Evolutionary conservation across 2,113 vertebrate genomes (phyloP).

Genomic region (Myotis yumanensis): DNA sequence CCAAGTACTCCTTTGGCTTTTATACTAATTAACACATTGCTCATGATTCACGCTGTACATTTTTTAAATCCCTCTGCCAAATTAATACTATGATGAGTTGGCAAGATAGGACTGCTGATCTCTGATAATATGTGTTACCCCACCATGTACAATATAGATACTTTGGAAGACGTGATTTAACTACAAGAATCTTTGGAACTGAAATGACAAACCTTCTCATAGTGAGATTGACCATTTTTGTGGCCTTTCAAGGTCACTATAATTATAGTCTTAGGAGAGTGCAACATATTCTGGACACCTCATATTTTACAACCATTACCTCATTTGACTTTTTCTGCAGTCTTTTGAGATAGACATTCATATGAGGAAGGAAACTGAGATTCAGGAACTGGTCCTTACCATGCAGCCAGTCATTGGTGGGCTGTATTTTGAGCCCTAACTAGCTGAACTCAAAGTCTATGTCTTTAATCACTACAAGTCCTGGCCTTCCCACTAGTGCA

Average conservation of each 20-base stretch:
- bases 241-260: not conserved
- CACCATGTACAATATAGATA: not conserved
- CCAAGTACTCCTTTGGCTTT: constrained; percentile 38
- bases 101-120: not conserved
- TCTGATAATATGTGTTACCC: not conserved
- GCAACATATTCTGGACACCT: not conserved
- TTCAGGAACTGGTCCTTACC: not conserved
- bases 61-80: not conserved
- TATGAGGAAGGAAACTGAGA: not conserved
- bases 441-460: not conserved
- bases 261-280: not conserved
- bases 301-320: not conserved
- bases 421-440: constrained; percentile 33
- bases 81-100: not conserved
- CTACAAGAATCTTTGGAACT: not conserved
- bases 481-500: not conserved
- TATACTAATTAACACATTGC: constrained; percentile 13
- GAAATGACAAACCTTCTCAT: not conserved
- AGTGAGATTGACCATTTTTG: not conserved
- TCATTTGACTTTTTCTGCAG: not conserved
- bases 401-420: not conserved
- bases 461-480: constrained; percentile 33
- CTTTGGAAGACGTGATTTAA: not conserved
- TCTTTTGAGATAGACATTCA: not conserved
- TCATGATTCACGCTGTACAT: not conserved